phyloP scores from a whole-genome alignment of 2,797 vertebrate genomes.

The Odontamblyopus rebecca region DNA sequence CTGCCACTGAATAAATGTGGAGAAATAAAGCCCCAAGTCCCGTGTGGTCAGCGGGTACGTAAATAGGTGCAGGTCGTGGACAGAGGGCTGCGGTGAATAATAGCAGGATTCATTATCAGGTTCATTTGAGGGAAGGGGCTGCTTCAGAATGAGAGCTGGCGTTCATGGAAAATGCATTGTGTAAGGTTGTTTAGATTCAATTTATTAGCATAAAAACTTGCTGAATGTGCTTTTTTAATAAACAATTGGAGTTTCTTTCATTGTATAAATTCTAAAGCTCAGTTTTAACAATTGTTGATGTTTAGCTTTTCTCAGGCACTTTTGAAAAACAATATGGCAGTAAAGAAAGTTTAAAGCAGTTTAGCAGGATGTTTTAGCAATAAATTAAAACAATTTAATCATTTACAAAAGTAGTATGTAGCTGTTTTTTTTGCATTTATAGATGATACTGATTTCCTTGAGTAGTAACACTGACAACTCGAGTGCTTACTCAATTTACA shows the following conservation, averaged over 20 bases:
- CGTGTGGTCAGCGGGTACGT: conserved; percentile 10
- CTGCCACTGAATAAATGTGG: conserved; percentile 28
- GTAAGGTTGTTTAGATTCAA: neutral
- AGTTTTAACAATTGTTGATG: neutral
- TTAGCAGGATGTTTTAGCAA: no score
- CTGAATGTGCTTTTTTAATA: neutral
- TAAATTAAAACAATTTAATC: no score
- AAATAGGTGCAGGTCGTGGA: conserved; percentile 14
- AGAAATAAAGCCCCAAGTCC: conserved; percentile 41
- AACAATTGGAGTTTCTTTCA: neutral
- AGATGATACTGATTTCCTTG: no score
- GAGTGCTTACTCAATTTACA: no score
- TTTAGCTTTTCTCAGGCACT: neutral
- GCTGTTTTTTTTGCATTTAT: no score
- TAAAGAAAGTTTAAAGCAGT: neutral
- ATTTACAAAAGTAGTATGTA: no score
- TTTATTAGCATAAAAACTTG: neutral
- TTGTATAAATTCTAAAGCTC: neutral
- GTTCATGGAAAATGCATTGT: neutral
- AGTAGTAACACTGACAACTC: no score
- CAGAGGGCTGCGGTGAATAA: conserved; percentile 19
- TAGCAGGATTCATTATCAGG: conserved; percentile 5
- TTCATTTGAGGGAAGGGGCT: conserved; percentile 3
- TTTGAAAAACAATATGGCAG: neutral
- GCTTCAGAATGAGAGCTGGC: conserved; percentile 12